Evolutionary conservation across 2,113 vertebrate genomes (phyloP).

Genomic region (Maccullochella peelii): DNA sequence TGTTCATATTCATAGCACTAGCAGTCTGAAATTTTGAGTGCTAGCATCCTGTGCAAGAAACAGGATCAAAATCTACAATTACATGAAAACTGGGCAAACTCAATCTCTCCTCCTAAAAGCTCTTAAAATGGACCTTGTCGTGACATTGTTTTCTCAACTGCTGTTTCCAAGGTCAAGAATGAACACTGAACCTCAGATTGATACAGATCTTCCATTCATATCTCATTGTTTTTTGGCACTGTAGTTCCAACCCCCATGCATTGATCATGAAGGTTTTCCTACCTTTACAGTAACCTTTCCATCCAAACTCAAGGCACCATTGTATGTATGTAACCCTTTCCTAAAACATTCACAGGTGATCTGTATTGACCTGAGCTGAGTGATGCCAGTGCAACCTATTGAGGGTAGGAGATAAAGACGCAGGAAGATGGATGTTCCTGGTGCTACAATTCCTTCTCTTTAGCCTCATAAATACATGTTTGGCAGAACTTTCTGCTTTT

Average conservation of each 20-base stretch:
- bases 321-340: conserved; percentile 37
- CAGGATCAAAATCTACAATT: neutral
- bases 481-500: conserved; percentile 41
- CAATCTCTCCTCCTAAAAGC: too few species aligned
- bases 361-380: conserved; percentile 48
- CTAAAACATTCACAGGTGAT: conserved; percentile 43
- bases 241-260: neutral
- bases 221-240: neutral
- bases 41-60: neutral
- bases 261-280: neutral
- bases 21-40: neutral
- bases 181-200: neutral
- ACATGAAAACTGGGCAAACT: too few species aligned
- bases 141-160: neutral
- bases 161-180: neutral
- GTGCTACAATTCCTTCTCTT: conserved; percentile 23
- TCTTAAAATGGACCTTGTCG: too few species aligned
- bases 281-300: conserved; percentile 1
- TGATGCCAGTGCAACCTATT: conserved; percentile 47
- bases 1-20: too few species aligned
- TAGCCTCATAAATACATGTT: conserved; percentile 44
- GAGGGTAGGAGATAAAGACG: conserved; percentile 51
- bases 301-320: conserved; percentile 4
- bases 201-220: neutral
- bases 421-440: conserved; percentile 54